phyloP scores from a whole-genome alignment of 2,888 invertebrate genomes.

The Epistrophe eligans region DNA sequence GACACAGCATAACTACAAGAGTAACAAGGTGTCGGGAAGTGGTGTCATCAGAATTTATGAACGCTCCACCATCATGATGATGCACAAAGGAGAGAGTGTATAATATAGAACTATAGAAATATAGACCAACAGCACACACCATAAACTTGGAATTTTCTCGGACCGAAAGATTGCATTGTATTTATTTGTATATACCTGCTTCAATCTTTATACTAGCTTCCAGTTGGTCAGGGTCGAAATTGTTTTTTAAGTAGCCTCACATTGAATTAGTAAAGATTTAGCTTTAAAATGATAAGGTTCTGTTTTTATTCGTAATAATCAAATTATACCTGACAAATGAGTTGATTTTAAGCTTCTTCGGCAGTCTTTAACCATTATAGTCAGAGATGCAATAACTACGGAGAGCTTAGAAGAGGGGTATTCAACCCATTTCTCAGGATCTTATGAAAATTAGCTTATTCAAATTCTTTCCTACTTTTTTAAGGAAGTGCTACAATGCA shows the following conservation, averaged over 20 bases:
- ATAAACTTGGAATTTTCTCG: slow-evolving; percentile 60
- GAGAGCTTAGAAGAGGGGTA: too few species aligned
- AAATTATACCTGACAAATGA: too few species aligned
- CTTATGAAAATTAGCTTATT: too few species aligned
- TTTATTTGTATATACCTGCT: not conserved
- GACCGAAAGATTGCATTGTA: slow-evolving; percentile 45
- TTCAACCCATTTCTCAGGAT: too few species aligned
- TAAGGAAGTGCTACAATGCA: too few species aligned
- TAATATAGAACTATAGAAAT: not conserved
- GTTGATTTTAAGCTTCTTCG: too few species aligned
- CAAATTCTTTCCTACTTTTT: too few species aligned
- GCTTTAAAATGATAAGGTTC: too few species aligned
- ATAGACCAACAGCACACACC: slow-evolving; percentile 27
- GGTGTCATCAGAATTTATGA: slow-evolving; percentile 74
- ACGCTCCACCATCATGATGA: slow-evolving; percentile 49
- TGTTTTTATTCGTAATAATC: too few species aligned
- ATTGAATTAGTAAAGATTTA: too few species aligned
- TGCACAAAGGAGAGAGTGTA: slow-evolving; percentile 40
- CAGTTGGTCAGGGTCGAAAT: not conserved
- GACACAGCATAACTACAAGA: slow-evolving; percentile 40
- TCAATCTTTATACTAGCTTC: not conserved
- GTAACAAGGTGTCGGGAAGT: slow-evolving; percentile 73
- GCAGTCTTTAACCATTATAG: too few species aligned
- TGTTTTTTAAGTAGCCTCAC: not conserved
- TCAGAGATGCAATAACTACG: too few species aligned